Conservation (phyloP, 1,140 invertebrate genomes). For the Cydia splendana region DNA sequence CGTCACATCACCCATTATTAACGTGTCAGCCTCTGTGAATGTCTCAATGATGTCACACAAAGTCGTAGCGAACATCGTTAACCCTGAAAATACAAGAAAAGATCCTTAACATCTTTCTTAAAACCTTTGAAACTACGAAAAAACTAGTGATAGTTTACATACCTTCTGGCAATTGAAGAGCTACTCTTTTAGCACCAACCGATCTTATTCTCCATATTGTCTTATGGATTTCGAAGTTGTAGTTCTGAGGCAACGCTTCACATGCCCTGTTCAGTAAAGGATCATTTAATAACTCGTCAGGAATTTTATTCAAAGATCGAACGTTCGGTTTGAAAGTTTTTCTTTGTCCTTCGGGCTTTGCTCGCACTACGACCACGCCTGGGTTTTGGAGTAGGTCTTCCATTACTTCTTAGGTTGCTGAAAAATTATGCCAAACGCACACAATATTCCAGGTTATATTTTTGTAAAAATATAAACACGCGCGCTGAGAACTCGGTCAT, state of each 20-base stretch:
- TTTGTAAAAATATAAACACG: constrained; percentile 65
- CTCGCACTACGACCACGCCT: constrained; percentile 84
- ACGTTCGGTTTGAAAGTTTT: constrained; percentile 88
- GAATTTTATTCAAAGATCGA: constrained; percentile 88
- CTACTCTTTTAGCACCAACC: constrained; percentile 91
- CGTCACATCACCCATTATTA: constrained; percentile 99
- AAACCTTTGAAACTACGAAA: constrained; percentile 18
- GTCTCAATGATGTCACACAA: constrained; percentile 97
- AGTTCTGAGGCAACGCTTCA: constrained; percentile 92
- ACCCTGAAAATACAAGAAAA: constrained; percentile 56
- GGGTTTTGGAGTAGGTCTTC: constrained; percentile 58
- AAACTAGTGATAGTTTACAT: constrained; percentile 33
- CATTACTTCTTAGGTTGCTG: constrained; percentile 49
- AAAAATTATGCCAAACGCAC: constrained; percentile 36
- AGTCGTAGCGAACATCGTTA: constrained; percentile 94
- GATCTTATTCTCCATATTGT: constrained; percentile 97
- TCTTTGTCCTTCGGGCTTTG: constrained; percentile 87
- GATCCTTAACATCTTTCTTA: background rate
- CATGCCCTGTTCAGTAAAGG: constrained; percentile 87
- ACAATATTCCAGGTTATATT: constrained; percentile 51
- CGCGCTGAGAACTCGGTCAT: constrained; percentile 41
- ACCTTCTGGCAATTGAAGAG: constrained; percentile 98
- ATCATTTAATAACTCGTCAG: constrained; percentile 91
- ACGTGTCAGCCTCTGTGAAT: constrained; percentile 95
- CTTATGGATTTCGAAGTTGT: constrained; percentile 99